Conservation (phyloP, 2,888 invertebrate species). For the Steinernema hermaphroditum region DNA sequence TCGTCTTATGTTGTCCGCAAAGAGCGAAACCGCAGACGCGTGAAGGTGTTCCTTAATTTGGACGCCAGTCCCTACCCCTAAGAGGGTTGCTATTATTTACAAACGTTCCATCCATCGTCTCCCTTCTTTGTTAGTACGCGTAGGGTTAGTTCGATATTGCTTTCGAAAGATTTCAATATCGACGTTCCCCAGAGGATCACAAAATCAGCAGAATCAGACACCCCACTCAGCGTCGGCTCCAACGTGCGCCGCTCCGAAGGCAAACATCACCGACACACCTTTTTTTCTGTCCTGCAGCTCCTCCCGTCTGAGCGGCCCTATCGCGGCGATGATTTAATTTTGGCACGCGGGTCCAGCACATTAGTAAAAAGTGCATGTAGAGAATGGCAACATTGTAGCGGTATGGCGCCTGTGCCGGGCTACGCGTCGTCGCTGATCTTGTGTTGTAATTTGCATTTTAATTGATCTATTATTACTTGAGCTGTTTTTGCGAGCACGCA, state of each 20-base stretch:
- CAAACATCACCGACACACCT: slow-evolving; percentile 16
- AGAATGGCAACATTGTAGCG: neutral
- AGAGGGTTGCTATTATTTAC: slow-evolving; percentile 24
- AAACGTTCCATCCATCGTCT: neutral
- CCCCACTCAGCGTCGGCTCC: neutral
- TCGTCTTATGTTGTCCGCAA: too few relatives aligned
- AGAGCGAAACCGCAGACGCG: neutral
- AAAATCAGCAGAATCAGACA: slow-evolving; percentile 9
- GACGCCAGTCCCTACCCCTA: neutral
- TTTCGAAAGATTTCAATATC: slow-evolving; percentile 18
- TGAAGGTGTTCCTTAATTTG: slow-evolving; percentile 13
- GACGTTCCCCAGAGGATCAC: slow-evolving; percentile 13
- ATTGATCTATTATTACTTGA: slow-evolving; percentile 22
- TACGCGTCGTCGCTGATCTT: neutral
- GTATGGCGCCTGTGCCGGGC: neutral
- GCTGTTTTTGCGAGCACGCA: neutral
- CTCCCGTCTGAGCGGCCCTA: neutral
- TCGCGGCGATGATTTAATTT: slow-evolving; percentile 8
- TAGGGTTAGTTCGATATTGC: slow-evolving; percentile 13
- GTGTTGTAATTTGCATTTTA: slow-evolving; percentile 25
- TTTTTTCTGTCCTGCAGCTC: neutral
- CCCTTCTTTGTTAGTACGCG: neutral
- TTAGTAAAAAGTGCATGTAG: slow-evolving; percentile 11
- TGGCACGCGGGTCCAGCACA: neutral
- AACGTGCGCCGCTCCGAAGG: neutral